A percentile compares a stretch with the other conserved stretches of the same genome.
These are phyloP conservation scores for Cydia strobilella DNA, from an alignment of 1,140 invertebrate species.

Conservation along the genomic window DNA sequence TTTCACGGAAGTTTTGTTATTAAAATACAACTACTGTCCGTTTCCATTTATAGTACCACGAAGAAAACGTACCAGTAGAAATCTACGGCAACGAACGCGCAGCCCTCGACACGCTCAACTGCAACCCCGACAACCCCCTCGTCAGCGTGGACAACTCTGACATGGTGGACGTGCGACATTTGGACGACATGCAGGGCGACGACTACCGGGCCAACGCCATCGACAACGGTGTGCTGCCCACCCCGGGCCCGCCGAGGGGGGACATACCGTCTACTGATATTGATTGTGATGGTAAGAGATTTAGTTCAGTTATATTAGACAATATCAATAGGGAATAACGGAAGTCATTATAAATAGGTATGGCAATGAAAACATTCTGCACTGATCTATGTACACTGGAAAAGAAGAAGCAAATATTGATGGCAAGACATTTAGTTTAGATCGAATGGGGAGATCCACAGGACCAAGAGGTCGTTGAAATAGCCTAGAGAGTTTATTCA, in stretches of 20 bases:
- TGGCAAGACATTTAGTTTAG: too few relatives aligned
- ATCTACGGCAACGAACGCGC: conserved; percentile 59
- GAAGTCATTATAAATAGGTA: too few relatives aligned
- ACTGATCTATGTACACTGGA: too few relatives aligned
- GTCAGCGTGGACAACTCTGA: conserved; percentile 59
- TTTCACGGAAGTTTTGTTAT: too few relatives aligned
- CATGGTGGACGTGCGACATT: conserved; percentile 67
- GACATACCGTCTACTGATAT: conserved; percentile 88
- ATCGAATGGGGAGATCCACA: too few relatives aligned
- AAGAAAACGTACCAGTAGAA: conserved; percentile 69
- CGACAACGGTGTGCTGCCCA: conserved; percentile 52
- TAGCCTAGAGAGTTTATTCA: too few relatives aligned
- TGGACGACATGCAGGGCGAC: conserved; percentile 69
- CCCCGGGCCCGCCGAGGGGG: conserved; percentile 78
- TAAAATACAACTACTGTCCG: too few relatives aligned
- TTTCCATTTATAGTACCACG: conserved; percentile 61
- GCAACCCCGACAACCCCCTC: conserved; percentile 48
- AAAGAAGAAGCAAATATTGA: too few relatives aligned
- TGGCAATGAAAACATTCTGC: too few relatives aligned
- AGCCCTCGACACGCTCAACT: conserved; percentile 61
- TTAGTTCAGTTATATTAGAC: background rate
- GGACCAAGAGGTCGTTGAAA: too few relatives aligned
- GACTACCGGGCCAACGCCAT: conserved; percentile 71
- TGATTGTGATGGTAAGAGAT: conserved; percentile 81
- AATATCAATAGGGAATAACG: too few relatives aligned